Percentiles rank a stretch among this genome's conserved stretches.
Conservation (phyloP, 2,888 invertebrate species). For the Luperina nickerlii region DNA sequence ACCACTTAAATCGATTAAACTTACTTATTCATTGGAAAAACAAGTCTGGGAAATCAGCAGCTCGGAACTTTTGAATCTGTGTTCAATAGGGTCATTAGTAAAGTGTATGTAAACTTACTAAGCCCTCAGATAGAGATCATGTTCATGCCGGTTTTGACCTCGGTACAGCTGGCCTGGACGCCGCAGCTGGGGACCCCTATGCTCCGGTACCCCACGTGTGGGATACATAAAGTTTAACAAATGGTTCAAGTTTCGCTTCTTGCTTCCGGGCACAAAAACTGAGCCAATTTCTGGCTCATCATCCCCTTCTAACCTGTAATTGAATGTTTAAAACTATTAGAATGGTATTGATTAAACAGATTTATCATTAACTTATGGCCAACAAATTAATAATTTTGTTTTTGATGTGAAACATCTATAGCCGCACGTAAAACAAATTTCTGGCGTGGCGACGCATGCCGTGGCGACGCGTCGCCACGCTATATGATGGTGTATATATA, state of each 20-base stretch:
- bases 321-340: neutral
- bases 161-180: slow-evolving; percentile 78
- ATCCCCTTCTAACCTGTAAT: slow-evolving; percentile 88
- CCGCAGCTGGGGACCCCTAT: slow-evolving; percentile 77
- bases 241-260: slow-evolving; percentile 98
- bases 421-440: too few species aligned
- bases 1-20: slow-evolving; percentile 13
- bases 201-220: slow-evolving; percentile 88
- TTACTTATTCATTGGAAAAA: slow-evolving; percentile 22
- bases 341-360: neutral
- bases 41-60: neutral
- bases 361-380: neutral
- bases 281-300: slow-evolving; percentile 94
- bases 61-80: slow-evolving; percentile 4
- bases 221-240: slow-evolving; percentile 97
- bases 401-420: too few species aligned
- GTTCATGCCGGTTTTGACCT: slow-evolving; percentile 93
- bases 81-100: slow-evolving; percentile 37
- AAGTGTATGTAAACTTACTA: slow-evolving; percentile 91
- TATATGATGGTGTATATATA: too few species aligned
- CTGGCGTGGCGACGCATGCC: too few species aligned
- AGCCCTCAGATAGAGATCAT: slow-evolving; percentile 98
- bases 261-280: slow-evolving; percentile 95
- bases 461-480: too few species aligned
- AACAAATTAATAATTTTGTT: neutral